These are phyloP conservation scores for Chaetodon auriga DNA, from an alignment of 2,113 vertebrate species.

Conservation along the genomic window DNA sequence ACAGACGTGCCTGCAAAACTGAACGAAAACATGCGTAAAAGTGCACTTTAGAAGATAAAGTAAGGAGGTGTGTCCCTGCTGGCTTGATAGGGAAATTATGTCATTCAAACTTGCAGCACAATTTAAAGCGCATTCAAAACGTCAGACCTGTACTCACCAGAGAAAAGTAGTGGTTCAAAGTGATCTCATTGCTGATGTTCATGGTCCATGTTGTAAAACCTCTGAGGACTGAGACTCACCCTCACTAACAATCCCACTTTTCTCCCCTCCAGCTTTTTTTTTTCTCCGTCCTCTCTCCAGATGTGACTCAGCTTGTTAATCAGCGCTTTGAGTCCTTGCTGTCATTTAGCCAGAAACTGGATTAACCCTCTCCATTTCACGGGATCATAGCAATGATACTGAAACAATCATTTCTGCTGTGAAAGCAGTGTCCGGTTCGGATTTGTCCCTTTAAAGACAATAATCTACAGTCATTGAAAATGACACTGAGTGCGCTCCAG, in stretches of 20 bases:
- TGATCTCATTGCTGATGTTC: conserved; percentile 32
- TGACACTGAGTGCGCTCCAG: fast-evolving
- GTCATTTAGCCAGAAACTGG: not conserved
- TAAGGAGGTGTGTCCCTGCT: conserved; percentile 24
- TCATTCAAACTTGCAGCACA: not conserved
- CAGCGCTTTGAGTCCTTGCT: not conserved
- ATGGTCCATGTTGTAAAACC: conserved; percentile 49
- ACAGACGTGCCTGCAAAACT: not conserved
- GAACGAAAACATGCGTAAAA: not conserved
- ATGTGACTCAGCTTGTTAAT: conserved; percentile 64
- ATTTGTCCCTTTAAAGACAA: not conserved
- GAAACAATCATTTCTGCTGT: not conserved
- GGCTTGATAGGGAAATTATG: not conserved
- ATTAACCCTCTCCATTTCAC: not conserved
- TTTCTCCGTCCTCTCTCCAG: conserved; percentile 48
- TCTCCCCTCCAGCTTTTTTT: conserved; percentile 23
- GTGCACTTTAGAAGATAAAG: not conserved
- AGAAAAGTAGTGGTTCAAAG: not conserved
- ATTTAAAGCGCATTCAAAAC: not conserved
- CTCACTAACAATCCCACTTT: conserved; percentile 26
- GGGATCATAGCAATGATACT: fast-evolving
- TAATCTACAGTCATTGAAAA: not conserved
- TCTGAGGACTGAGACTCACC: conserved; percentile 44
- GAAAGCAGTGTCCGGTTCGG: not conserved
- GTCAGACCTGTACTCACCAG: conserved; percentile 57